Evolutionary conservation across 2,888 invertebrate genomes (phyloP).

Genomic region (Meghimatium bilineatum): DNA sequence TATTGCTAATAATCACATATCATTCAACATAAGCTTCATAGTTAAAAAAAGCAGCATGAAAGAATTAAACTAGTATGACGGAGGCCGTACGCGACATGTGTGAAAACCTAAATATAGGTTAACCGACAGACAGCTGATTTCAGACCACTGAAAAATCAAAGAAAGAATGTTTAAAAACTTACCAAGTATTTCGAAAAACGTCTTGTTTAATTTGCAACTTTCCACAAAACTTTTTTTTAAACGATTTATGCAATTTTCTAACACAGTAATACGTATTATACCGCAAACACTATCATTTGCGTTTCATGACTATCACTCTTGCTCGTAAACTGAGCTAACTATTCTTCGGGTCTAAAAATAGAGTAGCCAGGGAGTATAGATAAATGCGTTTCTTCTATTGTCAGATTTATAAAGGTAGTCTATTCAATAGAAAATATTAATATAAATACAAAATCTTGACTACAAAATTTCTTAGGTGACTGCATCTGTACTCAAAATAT

Average conservation of each 20-base stretch:
- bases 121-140: background rate
- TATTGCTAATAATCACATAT: background rate
- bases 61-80: too few relatives aligned
- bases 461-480: background rate
- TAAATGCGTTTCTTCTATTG: background rate
- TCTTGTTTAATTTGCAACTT: background rate
- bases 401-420: background rate
- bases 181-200: background rate
- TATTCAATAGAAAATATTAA: background rate
- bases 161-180: background rate
- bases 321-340: background rate
- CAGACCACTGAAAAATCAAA: background rate
- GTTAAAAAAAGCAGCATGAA: background rate
- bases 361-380: background rate
- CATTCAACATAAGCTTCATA: background rate
- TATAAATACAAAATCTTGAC: background rate
- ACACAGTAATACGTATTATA: background rate
- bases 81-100: background rate
- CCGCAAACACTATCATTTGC: background rate
- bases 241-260: background rate
- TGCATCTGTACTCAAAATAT: background rate
- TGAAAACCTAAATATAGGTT: background rate
- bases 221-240: background rate
- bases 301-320: background rate
- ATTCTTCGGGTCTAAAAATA: background rate